phyloP scores from a whole-genome alignment of 30 jellyfish, hydroid and myxozoan species.

The Hydractinia echinata region DNA sequence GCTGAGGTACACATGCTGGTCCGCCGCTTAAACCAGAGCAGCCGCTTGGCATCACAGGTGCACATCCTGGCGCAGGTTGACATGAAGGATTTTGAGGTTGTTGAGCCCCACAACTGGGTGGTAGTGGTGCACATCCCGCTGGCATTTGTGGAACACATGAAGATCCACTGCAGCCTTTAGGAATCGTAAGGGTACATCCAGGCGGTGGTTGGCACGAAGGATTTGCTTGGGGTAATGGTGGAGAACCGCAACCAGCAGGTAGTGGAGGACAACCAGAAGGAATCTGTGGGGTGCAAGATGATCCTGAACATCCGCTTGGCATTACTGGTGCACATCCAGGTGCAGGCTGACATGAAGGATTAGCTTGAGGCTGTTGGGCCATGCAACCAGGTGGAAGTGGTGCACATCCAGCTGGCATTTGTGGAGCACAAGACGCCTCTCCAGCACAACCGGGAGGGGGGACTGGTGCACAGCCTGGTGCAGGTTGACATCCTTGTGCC shows the following conservation, averaged over 20 bases:
- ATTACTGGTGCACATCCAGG: conserved; percentile 23
- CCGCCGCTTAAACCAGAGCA: conserved; percentile 1
- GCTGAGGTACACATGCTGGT: conserved; percentile 18
- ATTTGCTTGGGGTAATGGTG: conserved; percentile 8
- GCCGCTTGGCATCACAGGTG: neutral
- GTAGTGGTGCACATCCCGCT: conserved; percentile 25
- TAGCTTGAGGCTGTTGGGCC: too few species aligned
- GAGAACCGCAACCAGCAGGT: neutral
- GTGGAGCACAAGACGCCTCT: neutral
- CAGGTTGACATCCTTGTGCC: conserved; percentile 13
- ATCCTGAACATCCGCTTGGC: conserved; percentile 12
- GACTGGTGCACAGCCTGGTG: conserved; percentile 12
- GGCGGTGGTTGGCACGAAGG: conserved; percentile 4
- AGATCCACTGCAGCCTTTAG: conserved; percentile 10
- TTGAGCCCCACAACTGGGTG: conserved; percentile 18
- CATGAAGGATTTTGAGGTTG: conserved; percentile 2
- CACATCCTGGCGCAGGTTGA: conserved; percentile 20
- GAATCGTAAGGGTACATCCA: conserved; percentile 24
- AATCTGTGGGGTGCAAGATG: conserved; percentile 18
- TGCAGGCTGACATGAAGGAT: too few species aligned
- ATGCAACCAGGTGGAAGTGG: conserved; percentile 16
- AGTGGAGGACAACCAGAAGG: conserved; percentile 10
- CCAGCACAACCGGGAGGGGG: neutral
- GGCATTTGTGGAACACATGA: conserved; percentile 28
- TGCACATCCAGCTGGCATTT: conserved; percentile 25